These are phyloP conservation scores for Atherinosoma microstoma DNA, from an alignment of 2,797 vertebrate species.

Conservation along the genomic window DNA sequence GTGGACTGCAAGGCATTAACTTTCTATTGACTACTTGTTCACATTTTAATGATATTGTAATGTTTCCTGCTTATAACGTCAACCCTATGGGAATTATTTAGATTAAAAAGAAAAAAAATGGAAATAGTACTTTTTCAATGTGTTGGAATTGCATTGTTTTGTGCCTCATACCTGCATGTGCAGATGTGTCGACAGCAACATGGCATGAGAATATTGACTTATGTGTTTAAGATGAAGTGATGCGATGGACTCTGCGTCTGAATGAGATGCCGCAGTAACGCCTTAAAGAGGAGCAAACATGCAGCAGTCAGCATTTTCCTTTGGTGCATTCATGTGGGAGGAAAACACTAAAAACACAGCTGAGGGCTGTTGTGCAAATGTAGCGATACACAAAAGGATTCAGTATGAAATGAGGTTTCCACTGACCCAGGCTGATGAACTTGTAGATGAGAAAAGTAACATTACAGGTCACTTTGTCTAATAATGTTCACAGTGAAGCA, in stretches of 20 bases:
- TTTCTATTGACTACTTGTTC: too few relatives aligned
- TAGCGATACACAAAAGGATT: slow-evolving; percentile 8
- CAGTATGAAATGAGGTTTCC: neutral
- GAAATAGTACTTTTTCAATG: too few relatives aligned
- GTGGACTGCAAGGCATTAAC: too few relatives aligned
- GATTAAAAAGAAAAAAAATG: too few relatives aligned
- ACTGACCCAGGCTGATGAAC: neutral
- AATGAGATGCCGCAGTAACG: neutral
- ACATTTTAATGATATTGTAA: too few relatives aligned
- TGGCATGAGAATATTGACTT: neutral
- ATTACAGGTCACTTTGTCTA: neutral
- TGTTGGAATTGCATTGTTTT: neutral
- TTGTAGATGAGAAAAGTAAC: neutral
- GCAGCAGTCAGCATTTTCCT: slow-evolving; percentile 20
- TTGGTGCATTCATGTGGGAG: slow-evolving; percentile 17
- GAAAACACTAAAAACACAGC: neutral
- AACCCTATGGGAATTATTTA: too few relatives aligned
- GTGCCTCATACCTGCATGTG: neutral
- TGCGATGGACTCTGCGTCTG: neutral
- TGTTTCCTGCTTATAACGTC: too few relatives aligned
- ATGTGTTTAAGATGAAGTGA: neutral
- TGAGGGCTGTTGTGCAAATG: neutral
- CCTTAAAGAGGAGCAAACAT: neutral
- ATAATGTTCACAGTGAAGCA: neutral
- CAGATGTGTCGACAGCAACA: neutral